These are phyloP conservation scores for Leucophenga maculata DNA, from an alignment of 2,888 invertebrate species.

Conservation along the genomic window DNA sequence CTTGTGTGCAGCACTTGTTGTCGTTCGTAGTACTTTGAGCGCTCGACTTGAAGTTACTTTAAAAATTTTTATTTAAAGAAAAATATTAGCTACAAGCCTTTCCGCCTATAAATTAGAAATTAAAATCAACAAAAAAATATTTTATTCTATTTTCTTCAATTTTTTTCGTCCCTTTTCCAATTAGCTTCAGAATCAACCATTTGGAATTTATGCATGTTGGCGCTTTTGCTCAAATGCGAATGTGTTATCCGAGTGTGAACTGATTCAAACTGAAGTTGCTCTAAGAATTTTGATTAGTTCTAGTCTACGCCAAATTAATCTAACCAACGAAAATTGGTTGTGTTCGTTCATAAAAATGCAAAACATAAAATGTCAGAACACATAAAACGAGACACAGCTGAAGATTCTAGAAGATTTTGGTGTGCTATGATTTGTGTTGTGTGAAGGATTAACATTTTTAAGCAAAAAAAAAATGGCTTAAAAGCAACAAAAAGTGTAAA, in stretches of 20 bases:
- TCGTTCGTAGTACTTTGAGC: not conserved
- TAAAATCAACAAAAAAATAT: not conserved
- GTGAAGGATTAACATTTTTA: too few relatives aligned
- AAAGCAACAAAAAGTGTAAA: too few relatives aligned
- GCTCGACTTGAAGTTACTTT: not conserved
- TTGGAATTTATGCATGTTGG: conserved; percentile 17
- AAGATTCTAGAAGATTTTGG: too few relatives aligned
- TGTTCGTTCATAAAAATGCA: too few relatives aligned
- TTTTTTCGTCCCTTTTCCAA: conserved; percentile 9
- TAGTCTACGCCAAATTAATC: too few relatives aligned
- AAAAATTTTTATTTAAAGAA: not conserved
- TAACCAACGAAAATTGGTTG: too few relatives aligned
- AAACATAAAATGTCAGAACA: too few relatives aligned
- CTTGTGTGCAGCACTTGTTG: conserved; percentile 14
- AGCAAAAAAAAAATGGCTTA: too few relatives aligned
- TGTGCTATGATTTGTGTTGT: too few relatives aligned
- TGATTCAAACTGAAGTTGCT: too few relatives aligned
- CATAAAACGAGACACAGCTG: too few relatives aligned
- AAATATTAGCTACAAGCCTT: not conserved
- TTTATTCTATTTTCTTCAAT: not conserved
- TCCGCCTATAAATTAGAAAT: conserved; percentile 16
- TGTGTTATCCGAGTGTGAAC: not conserved
- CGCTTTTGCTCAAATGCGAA: conserved; percentile 4
- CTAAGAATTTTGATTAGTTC: too few relatives aligned
- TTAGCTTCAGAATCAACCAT: conserved; percentile 12